Conservation (phyloP, 1,140 invertebrate genomes). For the Paracyclopina nana region DNA sequence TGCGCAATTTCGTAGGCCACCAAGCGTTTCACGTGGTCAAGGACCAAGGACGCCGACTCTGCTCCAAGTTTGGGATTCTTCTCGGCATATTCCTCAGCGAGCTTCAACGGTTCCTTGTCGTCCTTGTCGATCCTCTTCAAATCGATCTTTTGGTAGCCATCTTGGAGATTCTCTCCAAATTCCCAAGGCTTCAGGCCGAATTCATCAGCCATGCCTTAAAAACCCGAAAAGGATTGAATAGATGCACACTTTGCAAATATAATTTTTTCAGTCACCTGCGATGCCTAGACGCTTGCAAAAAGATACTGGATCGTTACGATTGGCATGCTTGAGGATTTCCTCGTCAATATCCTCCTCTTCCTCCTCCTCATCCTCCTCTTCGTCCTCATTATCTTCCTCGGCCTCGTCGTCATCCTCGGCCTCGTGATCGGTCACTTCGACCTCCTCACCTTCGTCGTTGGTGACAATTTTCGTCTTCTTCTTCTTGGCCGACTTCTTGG, state of each 20-base stretch:
- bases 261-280: too few species aligned
- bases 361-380: slow-evolving; percentile 44
- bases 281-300: slow-evolving; percentile 6
- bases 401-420: slow-evolving; percentile 30
- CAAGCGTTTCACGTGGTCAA: slow-evolving; percentile 77
- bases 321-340: slow-evolving; percentile 19
- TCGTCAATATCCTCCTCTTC: slow-evolving; percentile 19
- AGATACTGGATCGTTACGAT: neutral
- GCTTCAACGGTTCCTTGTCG: slow-evolving; percentile 47
- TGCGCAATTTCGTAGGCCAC: slow-evolving; percentile 77
- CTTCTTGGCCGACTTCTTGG: too few species aligned
- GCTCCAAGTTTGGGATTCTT: slow-evolving; percentile 36
- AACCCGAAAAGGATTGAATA: neutral
- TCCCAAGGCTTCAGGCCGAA: slow-evolving; percentile 90
- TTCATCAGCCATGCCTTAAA: slow-evolving; percentile 53
- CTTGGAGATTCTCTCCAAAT: slow-evolving; percentile 87
- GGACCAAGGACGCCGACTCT: too few species aligned
- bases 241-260: too few species aligned
- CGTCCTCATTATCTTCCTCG: slow-evolving; percentile 42
- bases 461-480: slow-evolving; percentile 39
- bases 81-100: slow-evolving; percentile 50
- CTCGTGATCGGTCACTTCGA: slow-evolving; percentile 28
- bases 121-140: slow-evolving; percentile 86
- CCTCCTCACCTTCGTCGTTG: slow-evolving; percentile 31
- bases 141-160: slow-evolving; percentile 92